A percentile compares a stretch with the other conserved stretches of the same genome.
phyloP scores from a whole-genome alignment of 2,888 invertebrate species.

The Acanthopleura granulata region DNA sequence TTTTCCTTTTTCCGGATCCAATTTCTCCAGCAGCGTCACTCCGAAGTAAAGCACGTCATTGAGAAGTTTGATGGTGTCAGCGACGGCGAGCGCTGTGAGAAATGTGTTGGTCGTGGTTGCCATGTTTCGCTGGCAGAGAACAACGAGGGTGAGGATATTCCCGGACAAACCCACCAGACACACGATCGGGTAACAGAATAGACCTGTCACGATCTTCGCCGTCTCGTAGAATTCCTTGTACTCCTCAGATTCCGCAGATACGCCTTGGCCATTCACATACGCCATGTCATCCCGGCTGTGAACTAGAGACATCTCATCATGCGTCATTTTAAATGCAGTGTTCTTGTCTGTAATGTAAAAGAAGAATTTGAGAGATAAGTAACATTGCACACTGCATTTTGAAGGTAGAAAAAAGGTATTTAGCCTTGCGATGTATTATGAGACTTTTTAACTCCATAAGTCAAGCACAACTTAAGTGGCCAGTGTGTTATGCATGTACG shows the following conservation, averaged over 20 bases:
- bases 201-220: slow-evolving; percentile 56
- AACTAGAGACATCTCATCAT: too few species aligned
- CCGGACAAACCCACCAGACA: slow-evolving; percentile 58
- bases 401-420: too few species aligned
- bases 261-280: too few species aligned
- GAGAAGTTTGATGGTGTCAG: slow-evolving; percentile 59
- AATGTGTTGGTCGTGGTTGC: slow-evolving; percentile 62
- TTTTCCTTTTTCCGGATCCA: slow-evolving; percentile 34
- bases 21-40: slow-evolving; percentile 46
- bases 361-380: too few species aligned
- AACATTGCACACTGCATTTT: too few species aligned
- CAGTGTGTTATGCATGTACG: too few species aligned
- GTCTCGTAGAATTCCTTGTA: slow-evolving; percentile 52
- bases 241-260: slow-evolving; percentile 22
- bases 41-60: slow-evolving; percentile 63
- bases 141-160: slow-evolving; percentile 55
- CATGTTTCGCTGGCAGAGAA: slow-evolving; percentile 55
- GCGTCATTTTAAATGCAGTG: too few species aligned
- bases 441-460: too few species aligned
- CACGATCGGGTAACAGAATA: slow-evolving; percentile 58
- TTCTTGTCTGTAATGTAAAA: too few species aligned
- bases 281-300: too few species aligned
- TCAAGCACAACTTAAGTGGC: too few species aligned
- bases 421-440: too few species aligned
- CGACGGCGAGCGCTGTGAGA: slow-evolving; percentile 59